Base-by-base conservation (phyloP, 2,113 vertebrate species). In the Falcunculus frontatus region DNA sequence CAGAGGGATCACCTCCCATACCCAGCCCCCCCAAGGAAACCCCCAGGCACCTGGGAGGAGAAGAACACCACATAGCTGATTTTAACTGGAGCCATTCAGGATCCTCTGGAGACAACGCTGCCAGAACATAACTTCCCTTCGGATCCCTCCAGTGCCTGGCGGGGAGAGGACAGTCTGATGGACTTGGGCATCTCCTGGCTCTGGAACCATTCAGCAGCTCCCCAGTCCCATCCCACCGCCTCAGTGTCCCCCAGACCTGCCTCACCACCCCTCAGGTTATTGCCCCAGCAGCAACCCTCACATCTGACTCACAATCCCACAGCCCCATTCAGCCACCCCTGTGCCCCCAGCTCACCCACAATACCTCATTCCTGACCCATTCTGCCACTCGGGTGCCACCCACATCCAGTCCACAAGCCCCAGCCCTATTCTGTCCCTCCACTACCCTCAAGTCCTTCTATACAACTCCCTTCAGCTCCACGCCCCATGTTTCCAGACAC, bases 21-120 rank as follows among this genome's bases (percentile, higher is more conserved):
- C 10, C 18, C 13, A 49, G 41, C 16, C 13, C 56, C 29, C 17
- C 2, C 3, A 9, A 30, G 46, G 20, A 60, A 64, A 46, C 3
- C 10, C 16, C 6, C 4, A 5, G 46, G 56, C 96, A 98, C 98
- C 98, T 98, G 98, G 14, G 98, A 98, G 39, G 97, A 98, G 97
- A 98, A 98, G 27, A 97, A 98, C 21, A 98, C 97, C 13, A 98
- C 82, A 1, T 96, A 95, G 85, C 96, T 97, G 85, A 98, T 98
- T 84, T 93, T 98, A 53, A 98, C 83, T 0, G 96, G 97, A 87
- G 98, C 98, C 98, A 98, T 98, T 29, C 1, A 10, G 46, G 32
- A 42, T 16, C 27, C 42, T 22, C 44, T 33, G 9, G 15, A 49
- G 30, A 17, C 21, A 33, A 20, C 4, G 6, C 12, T 9, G 22